Evolutionary conservation across 2,797 vertebrate genomes (phyloP).

Genomic region (Ctenopoma kingsleyae): DNA sequence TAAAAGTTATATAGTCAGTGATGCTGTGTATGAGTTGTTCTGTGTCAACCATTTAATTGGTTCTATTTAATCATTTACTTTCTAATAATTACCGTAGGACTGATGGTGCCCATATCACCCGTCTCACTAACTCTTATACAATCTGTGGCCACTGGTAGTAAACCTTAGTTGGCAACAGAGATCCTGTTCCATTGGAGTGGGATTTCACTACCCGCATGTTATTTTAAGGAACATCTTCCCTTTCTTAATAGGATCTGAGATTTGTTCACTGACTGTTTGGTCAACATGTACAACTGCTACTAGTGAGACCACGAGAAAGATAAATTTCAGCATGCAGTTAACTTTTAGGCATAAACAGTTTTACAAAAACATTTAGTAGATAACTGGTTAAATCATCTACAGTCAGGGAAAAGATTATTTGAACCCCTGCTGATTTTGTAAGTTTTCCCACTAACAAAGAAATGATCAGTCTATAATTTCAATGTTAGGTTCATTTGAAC

Average conservation of each 20-base stretch:
- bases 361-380: no score
- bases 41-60: background rate
- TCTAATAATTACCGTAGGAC: background rate
- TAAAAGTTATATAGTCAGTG: conserved; percentile 67
- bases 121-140: background rate
- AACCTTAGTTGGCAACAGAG: conserved; percentile 37
- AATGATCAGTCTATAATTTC: no score
- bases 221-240: conserved; percentile 71
- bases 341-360: background rate
- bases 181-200: conserved; percentile 21
- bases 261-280: conserved; percentile 34
- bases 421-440: no score
- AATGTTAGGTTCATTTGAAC: no score
- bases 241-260: conserved; percentile 65
- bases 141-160: conserved; percentile 24
- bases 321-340: background rate
- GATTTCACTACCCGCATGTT: conserved; percentile 63
- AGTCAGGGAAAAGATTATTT: no score
- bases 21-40: conserved; percentile 16
- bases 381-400: no score
- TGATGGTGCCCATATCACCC: background rate
- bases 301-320: background rate
- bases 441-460: no score
- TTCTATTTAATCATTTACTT: background rate
- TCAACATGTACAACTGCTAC: background rate